These are phyloP conservation scores for Megalops atlanticus DNA, from an alignment of 2,113 vertebrate genomes.

Conservation along the genomic window DNA sequence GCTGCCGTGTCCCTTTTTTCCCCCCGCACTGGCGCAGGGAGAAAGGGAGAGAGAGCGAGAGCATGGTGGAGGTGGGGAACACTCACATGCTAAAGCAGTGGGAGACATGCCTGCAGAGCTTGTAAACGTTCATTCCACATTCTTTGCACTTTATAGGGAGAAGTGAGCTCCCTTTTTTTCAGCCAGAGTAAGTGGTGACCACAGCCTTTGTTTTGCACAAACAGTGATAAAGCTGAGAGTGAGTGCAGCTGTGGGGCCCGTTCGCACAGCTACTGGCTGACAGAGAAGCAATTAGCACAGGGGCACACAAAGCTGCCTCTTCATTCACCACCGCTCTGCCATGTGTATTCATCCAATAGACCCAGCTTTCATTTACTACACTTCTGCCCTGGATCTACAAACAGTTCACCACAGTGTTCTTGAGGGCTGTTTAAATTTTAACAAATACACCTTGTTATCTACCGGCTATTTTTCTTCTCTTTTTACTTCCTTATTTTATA, in stretches of 20 bases:
- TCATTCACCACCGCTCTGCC: not conserved
- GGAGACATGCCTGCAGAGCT: not conserved
- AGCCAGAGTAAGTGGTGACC: not conserved
- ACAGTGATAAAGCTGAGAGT: constrained; percentile 20
- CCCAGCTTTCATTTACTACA: not conserved
- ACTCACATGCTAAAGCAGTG: not conserved
- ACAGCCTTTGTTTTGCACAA: constrained; percentile 18
- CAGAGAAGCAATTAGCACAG: constrained; percentile 13
- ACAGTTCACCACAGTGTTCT: not conserved
- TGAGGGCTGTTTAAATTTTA: not conserved
- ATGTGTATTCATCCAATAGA: not conserved
- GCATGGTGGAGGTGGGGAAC: too few relatives aligned
- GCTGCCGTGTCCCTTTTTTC: not conserved
- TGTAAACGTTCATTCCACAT: constrained; percentile 21
- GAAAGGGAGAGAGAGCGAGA: not conserved
- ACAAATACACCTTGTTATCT: not conserved
- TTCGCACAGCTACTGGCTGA: not conserved
- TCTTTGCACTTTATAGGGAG: constrained; percentile 18
- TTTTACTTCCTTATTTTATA: not conserved
- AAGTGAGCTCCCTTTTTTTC: not conserved
- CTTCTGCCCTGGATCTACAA: not conserved
- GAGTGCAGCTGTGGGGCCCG: constrained; percentile 20
- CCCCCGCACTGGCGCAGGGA: not conserved
- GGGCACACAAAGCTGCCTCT: not conserved
- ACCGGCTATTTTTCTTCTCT: not conserved